These are phyloP conservation scores for Pristionchus entomophagus DNA, from an alignment of 2,888 invertebrate genomes.

Conservation along the genomic window DNA sequence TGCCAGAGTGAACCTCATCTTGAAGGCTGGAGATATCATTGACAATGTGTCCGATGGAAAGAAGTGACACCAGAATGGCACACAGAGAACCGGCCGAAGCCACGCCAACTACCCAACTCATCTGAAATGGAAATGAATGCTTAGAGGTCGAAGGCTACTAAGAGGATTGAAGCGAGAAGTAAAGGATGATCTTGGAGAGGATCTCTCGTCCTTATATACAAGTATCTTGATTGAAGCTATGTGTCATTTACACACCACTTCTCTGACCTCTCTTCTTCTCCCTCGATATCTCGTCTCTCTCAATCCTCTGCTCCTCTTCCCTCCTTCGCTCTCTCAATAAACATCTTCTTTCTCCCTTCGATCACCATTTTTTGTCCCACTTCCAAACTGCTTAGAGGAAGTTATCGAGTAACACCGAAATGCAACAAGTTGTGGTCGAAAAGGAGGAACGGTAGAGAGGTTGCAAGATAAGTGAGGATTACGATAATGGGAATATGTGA, in stretches of 20 bases:
- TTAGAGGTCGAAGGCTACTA: background rate
- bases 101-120: conserved; percentile 54
- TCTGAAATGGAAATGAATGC: background rate
- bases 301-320: background rate
- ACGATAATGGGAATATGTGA: conserved; percentile 12
- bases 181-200: background rate
- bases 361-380: background rate
- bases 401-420: conserved; percentile 23
- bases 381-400: conserved; percentile 5
- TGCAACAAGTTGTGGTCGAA: background rate
- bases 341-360: background rate
- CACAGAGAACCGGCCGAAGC: conserved; percentile 59
- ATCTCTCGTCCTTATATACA: background rate
- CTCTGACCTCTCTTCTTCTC: background rate
- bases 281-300: background rate
- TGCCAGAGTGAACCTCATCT: conserved; percentile 58
- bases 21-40: conserved; percentile 62
- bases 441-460: background rate
- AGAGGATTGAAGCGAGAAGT: background rate
- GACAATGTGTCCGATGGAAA: conserved; percentile 61
- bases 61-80: conserved; percentile 60
- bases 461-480: conserved; percentile 15
- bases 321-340: background rate
- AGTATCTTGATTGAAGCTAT: background rate
- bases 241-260: background rate